Percentiles rank a stretch among this genome's conserved stretches.
Conservation (phyloP, 2,113 vertebrate genomes). For the Coregonus clupeaformis region DNA sequence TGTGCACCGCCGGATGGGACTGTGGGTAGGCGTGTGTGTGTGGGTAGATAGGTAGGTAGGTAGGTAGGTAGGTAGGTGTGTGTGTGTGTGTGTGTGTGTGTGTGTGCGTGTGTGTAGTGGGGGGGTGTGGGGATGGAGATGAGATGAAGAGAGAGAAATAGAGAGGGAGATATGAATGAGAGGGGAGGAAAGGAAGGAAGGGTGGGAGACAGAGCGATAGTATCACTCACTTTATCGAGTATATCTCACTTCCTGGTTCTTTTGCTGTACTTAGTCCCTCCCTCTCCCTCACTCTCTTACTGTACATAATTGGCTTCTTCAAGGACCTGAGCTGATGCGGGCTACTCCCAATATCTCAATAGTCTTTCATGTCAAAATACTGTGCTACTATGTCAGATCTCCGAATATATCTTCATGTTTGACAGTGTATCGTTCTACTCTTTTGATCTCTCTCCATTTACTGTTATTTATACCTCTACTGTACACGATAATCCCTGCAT, state of each 20-base stretch:
- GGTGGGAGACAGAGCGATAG: not conserved
- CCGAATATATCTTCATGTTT: conserved; percentile 11
- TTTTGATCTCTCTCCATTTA: conserved; percentile 24
- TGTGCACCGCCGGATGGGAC: conserved; percentile 62
- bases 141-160: not conserved
- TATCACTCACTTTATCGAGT: not conserved
- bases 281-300: not conserved
- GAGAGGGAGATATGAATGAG: not conserved
- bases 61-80: too few species aligned
- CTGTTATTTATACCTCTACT: not conserved
- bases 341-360: too few species aligned
- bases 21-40: conserved; percentile 18
- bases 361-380: too few species aligned
- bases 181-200: not conserved
- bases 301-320: too few species aligned
- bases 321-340: too few species aligned
- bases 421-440: conserved; percentile 44
- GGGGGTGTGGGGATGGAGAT: conserved; percentile 18
- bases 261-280: not conserved
- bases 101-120: too few species aligned
- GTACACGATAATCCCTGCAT: not conserved
- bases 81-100: too few species aligned
- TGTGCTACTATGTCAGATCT: conserved; percentile 37
- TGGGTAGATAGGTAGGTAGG: too few species aligned
- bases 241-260: not conserved